Conservation (phyloP, 2,113 vertebrate species). For the Coryphaenoides rupestris region DNA sequence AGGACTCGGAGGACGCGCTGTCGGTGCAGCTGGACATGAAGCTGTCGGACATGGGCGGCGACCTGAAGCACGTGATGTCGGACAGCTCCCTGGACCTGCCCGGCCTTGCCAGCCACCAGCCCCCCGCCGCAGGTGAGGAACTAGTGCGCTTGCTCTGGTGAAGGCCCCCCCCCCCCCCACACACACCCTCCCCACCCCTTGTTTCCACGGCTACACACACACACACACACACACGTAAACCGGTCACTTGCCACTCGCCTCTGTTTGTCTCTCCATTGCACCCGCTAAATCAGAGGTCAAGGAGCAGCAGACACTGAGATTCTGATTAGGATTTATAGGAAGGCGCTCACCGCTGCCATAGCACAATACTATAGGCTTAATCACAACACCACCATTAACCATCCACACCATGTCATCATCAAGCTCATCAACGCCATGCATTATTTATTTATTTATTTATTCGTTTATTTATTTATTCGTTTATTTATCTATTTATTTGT, state of each 20-base stretch:
- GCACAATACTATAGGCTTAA: too few relatives aligned
- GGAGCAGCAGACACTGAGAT: constrained; percentile 34
- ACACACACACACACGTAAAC: constrained; percentile 21
- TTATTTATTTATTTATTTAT: too few relatives aligned
- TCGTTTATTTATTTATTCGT: too few relatives aligned
- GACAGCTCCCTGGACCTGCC: constrained; percentile 99
- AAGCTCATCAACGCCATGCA: too few relatives aligned
- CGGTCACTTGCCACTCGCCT: too few relatives aligned
- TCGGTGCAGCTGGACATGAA: constrained; percentile 99
- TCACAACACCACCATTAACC: too few relatives aligned
- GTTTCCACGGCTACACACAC: constrained; percentile 23
- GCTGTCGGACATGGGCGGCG: constrained; percentile 92
- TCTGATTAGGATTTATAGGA: constrained; percentile 23
- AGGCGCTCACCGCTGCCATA: too few relatives aligned
- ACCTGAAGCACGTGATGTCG: constrained; percentile 98
- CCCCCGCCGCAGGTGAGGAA: constrained; percentile 99
- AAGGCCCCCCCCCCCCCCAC: constrained; percentile 34
- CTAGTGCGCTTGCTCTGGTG: constrained; percentile 98
- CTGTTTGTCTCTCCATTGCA: constrained; percentile 22
- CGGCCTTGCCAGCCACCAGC: constrained; percentile 93
- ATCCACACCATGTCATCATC: too few relatives aligned
- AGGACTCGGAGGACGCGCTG: constrained; percentile 94
- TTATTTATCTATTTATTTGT: too few relatives aligned
- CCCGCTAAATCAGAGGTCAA: constrained; percentile 28
- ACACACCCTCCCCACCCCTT: constrained; percentile 21